A percentile compares a stretch with the other conserved stretches of the same genome.
These are phyloP conservation scores for Sebastes diaconus DNA, from an alignment of 2,797 vertebrate species.

Conservation along the genomic window DNA sequence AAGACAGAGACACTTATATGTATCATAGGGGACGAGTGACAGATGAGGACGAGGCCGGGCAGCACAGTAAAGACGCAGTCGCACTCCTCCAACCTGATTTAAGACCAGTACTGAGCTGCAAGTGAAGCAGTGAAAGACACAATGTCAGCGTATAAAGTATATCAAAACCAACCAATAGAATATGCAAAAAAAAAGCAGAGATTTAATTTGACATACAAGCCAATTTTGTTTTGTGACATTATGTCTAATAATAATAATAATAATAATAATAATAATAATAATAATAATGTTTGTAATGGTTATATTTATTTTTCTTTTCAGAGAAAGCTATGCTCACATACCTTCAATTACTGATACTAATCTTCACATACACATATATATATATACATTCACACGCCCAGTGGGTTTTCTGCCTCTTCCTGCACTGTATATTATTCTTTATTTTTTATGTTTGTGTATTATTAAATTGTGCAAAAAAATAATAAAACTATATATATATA, in stretches of 20 bases:
- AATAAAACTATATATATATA: too few species aligned
- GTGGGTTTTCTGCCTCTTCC: too few species aligned
- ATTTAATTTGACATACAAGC: background rate
- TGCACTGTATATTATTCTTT: too few species aligned
- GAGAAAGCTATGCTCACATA: background rate
- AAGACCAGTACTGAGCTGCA: background rate
- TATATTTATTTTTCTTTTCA: background rate
- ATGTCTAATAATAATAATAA: background rate
- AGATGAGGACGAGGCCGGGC: constrained; percentile 35
- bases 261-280: background rate
- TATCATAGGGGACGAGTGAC: constrained; percentile 23
- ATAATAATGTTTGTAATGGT: background rate
- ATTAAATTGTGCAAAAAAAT: too few species aligned
- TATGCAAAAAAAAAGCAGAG: background rate
- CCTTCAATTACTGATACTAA: background rate
- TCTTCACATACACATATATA: background rate
- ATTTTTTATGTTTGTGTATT: too few species aligned
- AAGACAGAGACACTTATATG: constrained; percentile 51
- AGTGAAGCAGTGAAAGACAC: background rate
- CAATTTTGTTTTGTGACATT: background rate
- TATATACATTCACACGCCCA: too few species aligned
- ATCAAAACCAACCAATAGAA: background rate
- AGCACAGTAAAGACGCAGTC: constrained; percentile 13
- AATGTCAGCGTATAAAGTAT: background rate
- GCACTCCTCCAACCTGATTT: background rate